Evolutionary conservation across 2,797 vertebrate species (phyloP).

Genomic region (Anniella stebbinsi): DNA sequence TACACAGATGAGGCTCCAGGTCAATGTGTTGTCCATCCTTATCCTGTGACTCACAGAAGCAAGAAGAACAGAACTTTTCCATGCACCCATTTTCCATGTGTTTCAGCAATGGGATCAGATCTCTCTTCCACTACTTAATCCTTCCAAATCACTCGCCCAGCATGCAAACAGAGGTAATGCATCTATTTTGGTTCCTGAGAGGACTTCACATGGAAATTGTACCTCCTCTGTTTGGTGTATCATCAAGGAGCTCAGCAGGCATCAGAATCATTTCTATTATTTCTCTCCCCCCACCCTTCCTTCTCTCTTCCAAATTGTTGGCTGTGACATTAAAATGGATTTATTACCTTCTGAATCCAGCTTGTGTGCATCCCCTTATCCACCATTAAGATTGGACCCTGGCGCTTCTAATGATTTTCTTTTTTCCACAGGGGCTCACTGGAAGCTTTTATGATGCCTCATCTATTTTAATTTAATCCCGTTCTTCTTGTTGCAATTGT

Average conservation of each 20-base stretch:
- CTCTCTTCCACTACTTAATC: background rate
- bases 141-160: slow-evolving; percentile 1
- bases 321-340: slow-evolving; percentile 4
- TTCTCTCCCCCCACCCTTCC: background rate
- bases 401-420: background rate
- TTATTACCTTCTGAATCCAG: background rate
- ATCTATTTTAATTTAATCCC: background rate
- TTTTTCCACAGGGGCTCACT: background rate
- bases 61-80: background rate
- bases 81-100: background rate
- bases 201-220: background rate
- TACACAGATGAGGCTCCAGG: background rate
- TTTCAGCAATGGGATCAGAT: background rate
- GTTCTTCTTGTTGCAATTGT: background rate
- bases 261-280: background rate
- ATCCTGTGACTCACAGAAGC: background rate
- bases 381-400: background rate
- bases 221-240: background rate
- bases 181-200: background rate
- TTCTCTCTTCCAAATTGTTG: slow-evolving; percentile 6
- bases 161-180: slow-evolving; percentile 1
- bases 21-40: background rate
- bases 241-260: background rate
- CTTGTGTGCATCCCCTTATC: slow-evolving; percentile 8
- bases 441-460: background rate